Evolutionary conservation across 2,888 invertebrate genomes (phyloP), one percentile per base, ranked within the genome.

Genomic region (Acleris sparsana): DNA sequence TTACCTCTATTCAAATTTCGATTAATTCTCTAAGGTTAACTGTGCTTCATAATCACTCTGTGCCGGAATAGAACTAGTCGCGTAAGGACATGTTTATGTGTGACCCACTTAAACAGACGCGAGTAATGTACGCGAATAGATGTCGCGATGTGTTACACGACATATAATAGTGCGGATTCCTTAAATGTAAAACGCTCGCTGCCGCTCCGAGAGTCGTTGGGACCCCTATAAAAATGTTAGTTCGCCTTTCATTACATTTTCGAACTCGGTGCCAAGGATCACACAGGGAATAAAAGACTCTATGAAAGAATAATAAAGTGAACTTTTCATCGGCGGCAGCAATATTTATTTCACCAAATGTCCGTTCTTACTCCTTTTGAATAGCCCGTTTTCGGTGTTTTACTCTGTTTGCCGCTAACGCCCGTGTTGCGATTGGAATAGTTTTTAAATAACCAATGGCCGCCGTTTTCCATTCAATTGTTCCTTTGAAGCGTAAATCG

Each of bases 151-250:
- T 86, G 87, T 88, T 84, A 81, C 85, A 80, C 83, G 80, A 83
- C 87, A 84, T 85, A 86, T 88, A 88, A 87, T 87, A 84, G 86
- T 86, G 88, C 82, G 85, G 82, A 88, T 88, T 89, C 87, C 89
- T 87, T 90, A 88, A 88, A 90, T 89, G 91, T 88, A 89, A 90
- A 90, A 85, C 87, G 88, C 80, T 86, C 82, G 78, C 80, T 77
- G 75, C 80, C 84, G 85, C 83, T 83, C 82, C 74, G 83, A 83
- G 87, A 86, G 84, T 86, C 90, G 89, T 90, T 90, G 86, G 83
- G 89, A 86, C 89, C 89, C 84, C 91, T 88, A 90, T 90, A 90
- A 90, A 90, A 90, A 90, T 89, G 89, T 90, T 88, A 89, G 87
- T 84, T 88, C 85, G 81, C 85, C 83, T 90, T 89, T 89, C 91